Conservation (phyloP, 2,888 invertebrate species). For the Andrena trimmerana region DNA sequence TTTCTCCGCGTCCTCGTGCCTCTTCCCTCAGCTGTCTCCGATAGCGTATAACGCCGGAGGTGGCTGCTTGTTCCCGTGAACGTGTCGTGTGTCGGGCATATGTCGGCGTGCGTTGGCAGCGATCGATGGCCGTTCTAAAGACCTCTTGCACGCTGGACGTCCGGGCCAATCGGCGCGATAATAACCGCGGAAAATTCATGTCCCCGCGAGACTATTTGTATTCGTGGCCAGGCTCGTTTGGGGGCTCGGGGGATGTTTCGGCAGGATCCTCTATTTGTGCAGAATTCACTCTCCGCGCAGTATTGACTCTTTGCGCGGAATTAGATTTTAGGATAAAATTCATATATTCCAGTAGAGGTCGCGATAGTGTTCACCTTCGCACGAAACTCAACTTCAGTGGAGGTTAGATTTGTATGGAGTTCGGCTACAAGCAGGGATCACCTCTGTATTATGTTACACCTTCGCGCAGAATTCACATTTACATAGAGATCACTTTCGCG, state of each 20-base stretch:
- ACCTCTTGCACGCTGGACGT: not conserved
- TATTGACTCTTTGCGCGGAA: no score
- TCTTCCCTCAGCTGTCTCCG: constrained; percentile 32
- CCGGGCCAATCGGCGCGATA: constrained; percentile 8
- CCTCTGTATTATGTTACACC: no score
- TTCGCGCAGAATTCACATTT: no score
- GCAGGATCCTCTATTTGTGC: no score
- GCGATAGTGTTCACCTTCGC: no score
- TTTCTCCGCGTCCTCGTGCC: constrained; percentile 28
- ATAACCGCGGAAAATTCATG: constrained; percentile 19
- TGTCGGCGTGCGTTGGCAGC: constrained; percentile 29
- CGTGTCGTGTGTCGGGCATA: constrained; percentile 6
- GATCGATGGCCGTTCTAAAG: constrained; percentile 43
- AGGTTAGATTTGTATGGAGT: no score
- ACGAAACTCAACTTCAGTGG: no score
- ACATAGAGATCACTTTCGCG: no score
- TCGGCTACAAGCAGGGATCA: no score
- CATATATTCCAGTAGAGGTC: no score
- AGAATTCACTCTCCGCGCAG: no score
- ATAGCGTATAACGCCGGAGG: constrained; percentile 27
- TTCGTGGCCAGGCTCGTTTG: not conserved
- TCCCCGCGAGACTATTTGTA: not conserved
- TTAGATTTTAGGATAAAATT: no score
- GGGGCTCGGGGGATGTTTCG: not conserved
- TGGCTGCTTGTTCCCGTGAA: constrained; percentile 36